Evolutionary conservation across 2,113 vertebrate genomes (phyloP), one percentile per base, ranked within the genome.

Genomic region (Guaruba guarouba): DNA sequence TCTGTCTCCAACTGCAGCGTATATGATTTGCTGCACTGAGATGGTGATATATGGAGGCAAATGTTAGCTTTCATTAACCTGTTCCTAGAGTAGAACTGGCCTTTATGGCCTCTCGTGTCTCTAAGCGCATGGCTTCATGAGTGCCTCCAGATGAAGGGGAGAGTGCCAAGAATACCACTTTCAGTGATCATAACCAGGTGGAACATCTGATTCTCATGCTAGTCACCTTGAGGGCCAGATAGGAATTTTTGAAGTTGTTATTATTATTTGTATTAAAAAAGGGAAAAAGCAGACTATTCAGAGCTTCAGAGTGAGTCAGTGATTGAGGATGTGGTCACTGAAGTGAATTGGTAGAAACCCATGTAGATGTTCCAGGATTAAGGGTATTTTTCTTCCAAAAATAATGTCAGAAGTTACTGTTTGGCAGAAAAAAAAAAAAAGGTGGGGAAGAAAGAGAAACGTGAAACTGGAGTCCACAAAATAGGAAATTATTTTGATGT

Each of bases 381-480:
- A 77, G 80, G 68, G 43, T 74, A 43, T 49, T 90, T 89, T 63
- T 77, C 8, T 67, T 92, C 51, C 43, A 81, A 66, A 82, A 88
- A 44, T 66, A 69, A 64, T 48, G 27, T 39, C 27, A 64, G 11
- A 79, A 80, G 28, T 79, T 91, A 75, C 62, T 12, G 1, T 41
- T 88, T 33, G 76, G 9, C 2, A 4, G 41, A 57, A 74, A 82
- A 68, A 15, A 14, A 14, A 46, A 68, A 15, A 12, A 4, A 3
- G 0, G 3, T 1, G 11, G 3, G 2, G 10, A 3, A 2, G 17
- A 33, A 14, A 66, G n/a, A 25, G 43, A 57, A 63, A 7, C 35
- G 11, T 68, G 29, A 82, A 91, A 75, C 67, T 48, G 52, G 27
- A 70, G 44, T 44, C 51, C 66, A 48, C 1, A 1, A 81, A 80